These are phyloP conservation scores for Scortum barcoo DNA, from an alignment of 2,113 vertebrate species.

Conservation along the genomic window DNA sequence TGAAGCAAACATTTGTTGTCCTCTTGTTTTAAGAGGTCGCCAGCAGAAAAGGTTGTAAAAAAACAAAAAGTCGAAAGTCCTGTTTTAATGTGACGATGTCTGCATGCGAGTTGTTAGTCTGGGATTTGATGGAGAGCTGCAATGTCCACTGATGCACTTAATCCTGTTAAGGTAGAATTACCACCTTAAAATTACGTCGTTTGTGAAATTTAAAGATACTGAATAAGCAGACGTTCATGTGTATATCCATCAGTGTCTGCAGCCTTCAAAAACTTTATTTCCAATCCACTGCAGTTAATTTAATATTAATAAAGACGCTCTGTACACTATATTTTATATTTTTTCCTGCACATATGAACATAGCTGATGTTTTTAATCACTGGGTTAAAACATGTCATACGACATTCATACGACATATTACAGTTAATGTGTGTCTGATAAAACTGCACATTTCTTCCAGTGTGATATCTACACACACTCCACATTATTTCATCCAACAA, in stretches of 20 bases:
- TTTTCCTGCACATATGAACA: neutral
- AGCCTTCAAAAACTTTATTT: neutral
- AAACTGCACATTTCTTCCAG: no score
- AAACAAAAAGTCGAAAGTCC: no score
- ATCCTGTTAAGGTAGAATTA: no score
- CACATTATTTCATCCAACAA: neutral
- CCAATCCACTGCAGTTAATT: neutral
- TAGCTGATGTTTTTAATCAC: neutral
- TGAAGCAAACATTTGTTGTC: no score
- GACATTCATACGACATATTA: neutral
- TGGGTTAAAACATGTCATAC: neutral
- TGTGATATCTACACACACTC: neutral
- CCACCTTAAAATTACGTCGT: no score
- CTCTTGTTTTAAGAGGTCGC: no score
- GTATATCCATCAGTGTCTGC: neutral
- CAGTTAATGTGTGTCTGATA: neutral
- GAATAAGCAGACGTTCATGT: neutral
- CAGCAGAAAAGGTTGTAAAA: neutral
- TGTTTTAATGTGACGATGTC: no score
- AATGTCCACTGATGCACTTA: no score
- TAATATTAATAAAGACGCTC: no score
- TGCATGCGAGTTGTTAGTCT: no score
- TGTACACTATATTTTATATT: neutral
- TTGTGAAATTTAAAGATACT: no score
- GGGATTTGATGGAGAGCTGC: no score